phyloP scores from a whole-genome alignment of 2,113 vertebrate genomes.

The Triplophysa tibetana region DNA sequence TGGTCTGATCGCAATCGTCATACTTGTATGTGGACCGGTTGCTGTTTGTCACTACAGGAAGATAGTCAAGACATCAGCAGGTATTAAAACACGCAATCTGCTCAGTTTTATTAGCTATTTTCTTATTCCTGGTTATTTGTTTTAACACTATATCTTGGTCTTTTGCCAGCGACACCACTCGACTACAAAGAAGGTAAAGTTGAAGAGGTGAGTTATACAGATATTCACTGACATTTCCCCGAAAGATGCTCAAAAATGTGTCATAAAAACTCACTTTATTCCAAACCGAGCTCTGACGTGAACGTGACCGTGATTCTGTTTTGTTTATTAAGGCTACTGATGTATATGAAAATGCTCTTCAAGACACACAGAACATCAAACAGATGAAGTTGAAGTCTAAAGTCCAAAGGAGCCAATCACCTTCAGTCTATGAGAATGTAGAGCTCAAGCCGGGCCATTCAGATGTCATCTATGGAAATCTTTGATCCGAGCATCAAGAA shows the following conservation, averaged over 20 bases:
- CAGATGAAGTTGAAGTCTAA: background rate
- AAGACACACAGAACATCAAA: background rate
- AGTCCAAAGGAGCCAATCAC: background rate
- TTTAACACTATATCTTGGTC: too few relatives aligned
- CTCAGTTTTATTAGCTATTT: background rate
- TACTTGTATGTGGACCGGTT: background rate
- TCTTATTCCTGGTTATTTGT: background rate
- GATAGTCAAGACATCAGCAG: background rate
- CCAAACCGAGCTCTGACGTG: too few relatives aligned
- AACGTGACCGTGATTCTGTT: too few relatives aligned
- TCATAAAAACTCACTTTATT: too few relatives aligned
- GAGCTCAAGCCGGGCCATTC: background rate
- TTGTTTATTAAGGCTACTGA: too few relatives aligned
- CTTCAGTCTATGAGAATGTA: conserved; percentile 1
- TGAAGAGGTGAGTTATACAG: background rate
- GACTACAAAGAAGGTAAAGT: background rate
- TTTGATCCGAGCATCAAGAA: background rate
- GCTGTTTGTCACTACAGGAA: background rate
- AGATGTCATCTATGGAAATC: background rate
- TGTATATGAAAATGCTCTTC: too few relatives aligned
- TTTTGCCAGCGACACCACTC: background rate
- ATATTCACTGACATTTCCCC: background rate
- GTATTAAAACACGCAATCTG: background rate
- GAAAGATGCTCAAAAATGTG: too few relatives aligned
- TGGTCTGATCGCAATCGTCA: background rate